Evolutionary conservation across 2,888 invertebrate species (phyloP).

Genomic region (Hemistola chrysoprasaria): DNA sequence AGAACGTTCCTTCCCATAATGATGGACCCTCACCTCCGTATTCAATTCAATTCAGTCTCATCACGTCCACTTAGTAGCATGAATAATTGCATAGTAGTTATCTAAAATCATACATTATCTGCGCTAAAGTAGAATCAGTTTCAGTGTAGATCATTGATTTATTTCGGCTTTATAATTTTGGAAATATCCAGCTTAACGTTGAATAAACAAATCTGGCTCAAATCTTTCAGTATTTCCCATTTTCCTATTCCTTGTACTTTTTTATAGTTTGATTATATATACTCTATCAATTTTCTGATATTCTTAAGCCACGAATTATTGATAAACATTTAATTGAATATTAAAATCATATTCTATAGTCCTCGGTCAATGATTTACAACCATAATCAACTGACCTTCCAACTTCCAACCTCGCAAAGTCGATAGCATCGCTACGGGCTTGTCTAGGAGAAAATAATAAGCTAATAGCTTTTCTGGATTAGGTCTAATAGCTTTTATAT

Average conservation of each 20-base stretch:
- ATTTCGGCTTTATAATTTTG: not conserved
- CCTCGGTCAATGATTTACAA: too few species aligned
- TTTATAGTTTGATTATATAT: too few species aligned
- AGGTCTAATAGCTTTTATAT: constrained; percentile 17
- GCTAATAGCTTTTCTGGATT: constrained; percentile 21
- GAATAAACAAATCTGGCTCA: not conserved
- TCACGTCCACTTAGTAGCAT: constrained; percentile 20
- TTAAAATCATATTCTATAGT: not conserved
- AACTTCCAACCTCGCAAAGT: too few species aligned
- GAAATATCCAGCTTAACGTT: too few species aligned
- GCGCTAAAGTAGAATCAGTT: constrained; percentile 7
- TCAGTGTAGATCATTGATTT: not conserved
- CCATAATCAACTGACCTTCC: too few species aligned
- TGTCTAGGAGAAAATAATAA: too few species aligned
- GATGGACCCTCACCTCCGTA: constrained; percentile 26
- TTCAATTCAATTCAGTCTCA: constrained; percentile 17
- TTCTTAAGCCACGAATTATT: too few species aligned
- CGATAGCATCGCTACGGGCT: too few species aligned
- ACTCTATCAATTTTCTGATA: too few species aligned
- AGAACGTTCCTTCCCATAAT: not conserved
- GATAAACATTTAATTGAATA: constrained; percentile 4
- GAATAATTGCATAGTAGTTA: constrained; percentile 18
- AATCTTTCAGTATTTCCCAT: too few species aligned
- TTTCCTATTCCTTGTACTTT: too few species aligned
- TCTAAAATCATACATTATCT: constrained; percentile 3